Percentiles rank a stretch among this genome's conserved stretches.
Conservation (phyloP, 2,113 vertebrate genomes). For the Dinomys branickii region DNA sequence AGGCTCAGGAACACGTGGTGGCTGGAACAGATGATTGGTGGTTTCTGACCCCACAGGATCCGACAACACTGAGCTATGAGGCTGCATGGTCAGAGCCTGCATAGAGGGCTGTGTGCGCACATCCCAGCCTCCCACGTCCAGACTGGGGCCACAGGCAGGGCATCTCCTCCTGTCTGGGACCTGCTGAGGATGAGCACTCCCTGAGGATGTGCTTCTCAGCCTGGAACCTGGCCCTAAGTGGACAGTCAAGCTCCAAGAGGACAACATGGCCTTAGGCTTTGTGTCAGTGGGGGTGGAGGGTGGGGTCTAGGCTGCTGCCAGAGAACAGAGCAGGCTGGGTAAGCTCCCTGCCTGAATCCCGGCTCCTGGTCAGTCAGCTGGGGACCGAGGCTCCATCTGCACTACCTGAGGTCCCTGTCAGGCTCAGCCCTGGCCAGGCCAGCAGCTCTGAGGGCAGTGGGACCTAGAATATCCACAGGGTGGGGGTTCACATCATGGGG, state of each 20-base stretch:
- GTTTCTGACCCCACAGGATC: too few relatives aligned
- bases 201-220: accelerated
- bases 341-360: too few relatives aligned
- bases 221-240: neutral
- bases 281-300: accelerated
- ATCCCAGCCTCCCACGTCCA: neutral
- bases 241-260: accelerated
- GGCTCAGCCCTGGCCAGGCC: accelerated
- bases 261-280: accelerated
- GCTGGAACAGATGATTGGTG: neutral
- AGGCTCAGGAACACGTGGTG: neutral
- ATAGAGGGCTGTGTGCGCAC: accelerated
- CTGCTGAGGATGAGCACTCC: accelerated
- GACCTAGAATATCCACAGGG: accelerated
- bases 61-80: neutral
- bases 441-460: accelerated
- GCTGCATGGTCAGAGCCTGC: accelerated
- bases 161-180: accelerated
- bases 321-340: accelerated
- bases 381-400: accelerated
- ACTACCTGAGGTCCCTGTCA: accelerated
- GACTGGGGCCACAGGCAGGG: accelerated
- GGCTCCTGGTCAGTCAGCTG: accelerated
- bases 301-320: neutral
- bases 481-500: accelerated